Base-by-base conservation (phyloP, 2,888 invertebrate genomes). In the Teleiodes luculella region DNA sequence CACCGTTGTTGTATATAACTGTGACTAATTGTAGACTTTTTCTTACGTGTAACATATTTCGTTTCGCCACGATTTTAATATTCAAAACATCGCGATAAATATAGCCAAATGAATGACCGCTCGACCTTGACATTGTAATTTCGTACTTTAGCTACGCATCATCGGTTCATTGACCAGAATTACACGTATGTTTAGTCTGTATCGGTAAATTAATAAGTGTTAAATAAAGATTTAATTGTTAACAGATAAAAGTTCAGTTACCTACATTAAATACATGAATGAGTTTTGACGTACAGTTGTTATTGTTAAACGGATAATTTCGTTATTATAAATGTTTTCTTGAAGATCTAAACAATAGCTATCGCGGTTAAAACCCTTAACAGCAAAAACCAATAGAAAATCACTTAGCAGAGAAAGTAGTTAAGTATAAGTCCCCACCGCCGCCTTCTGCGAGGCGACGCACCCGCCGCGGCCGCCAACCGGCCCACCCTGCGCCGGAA, bases 21-120 rank as follows among this genome's bases (percentile, higher is more conserved):
- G n/a, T n/a, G n/a, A n/a, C n/a, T n/a, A n/a, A n/a, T n/a, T n/a
- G n/a, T n/a, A n/a, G n/a, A n/a, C n/a, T n/a, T n/a, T n/a, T n/a
- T 24, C 24, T 24, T 24, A 24, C 24, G 24, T 24, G 24, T 24
- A 6, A 4, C 3, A 24, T 24, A 4, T 24, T 24, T 24, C 3
- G 24, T 24, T 24, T 24, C 24, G 24, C 24, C 24, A 24, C 24
- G 24, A 24, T 24, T 24, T 24, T 41, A 35, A 11, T 14, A 35
- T 50, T 14, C 35, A 56, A 48, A 59, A 56, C 53, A 55, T 20
- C 18, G 20, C 33, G 56, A 57, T 53, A 59, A 57, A 60, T 63
- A 36, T 54, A 46, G 45, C 11, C 24, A 28, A 50, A 60, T 58
- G 58, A 61, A 59, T 62, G 64, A 64, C 61, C 66, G 55, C 49